phyloP scores from a whole-genome alignment of 2,113 vertebrate species.

The Phaethon lepturus region DNA sequence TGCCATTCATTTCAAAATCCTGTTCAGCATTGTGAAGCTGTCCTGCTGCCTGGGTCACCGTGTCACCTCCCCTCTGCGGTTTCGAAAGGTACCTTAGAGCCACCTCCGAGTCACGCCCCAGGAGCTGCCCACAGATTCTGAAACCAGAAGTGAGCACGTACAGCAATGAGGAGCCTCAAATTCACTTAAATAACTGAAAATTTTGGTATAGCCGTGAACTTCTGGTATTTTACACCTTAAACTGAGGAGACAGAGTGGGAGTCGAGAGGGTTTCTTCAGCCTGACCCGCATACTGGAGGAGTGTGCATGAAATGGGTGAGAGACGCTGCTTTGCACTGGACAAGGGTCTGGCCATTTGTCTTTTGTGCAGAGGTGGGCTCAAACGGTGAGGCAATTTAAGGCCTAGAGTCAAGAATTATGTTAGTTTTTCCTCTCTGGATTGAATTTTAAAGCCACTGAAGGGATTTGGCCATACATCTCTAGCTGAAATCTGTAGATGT shows the following conservation, averaged over 20 bases:
- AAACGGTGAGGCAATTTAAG: background rate
- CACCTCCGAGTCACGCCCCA: rapidly evolving
- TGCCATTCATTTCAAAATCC: background rate
- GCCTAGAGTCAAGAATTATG: background rate
- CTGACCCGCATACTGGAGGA: rapidly evolving
- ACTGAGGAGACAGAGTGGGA: background rate
- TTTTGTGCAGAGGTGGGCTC: background rate
- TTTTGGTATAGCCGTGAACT: background rate
- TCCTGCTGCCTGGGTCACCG: background rate
- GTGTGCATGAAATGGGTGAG: background rate
- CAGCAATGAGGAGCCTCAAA: background rate
- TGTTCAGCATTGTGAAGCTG: background rate
- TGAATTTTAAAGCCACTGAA: background rate
- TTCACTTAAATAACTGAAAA: background rate
- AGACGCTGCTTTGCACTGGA: background rate
- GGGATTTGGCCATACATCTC: background rate
- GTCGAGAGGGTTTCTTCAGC: background rate
- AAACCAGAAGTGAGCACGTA: background rate
- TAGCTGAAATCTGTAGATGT: background rate
- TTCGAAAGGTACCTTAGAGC: background rate
- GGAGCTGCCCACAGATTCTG: background rate
- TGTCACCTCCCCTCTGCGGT: background rate
- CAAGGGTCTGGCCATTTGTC: background rate
- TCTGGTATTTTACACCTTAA: background rate
- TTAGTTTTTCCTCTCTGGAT: background rate